Evolutionary conservation across 2,113 vertebrate genomes (phyloP).

Genomic region (Carollia perspicillata): DNA sequence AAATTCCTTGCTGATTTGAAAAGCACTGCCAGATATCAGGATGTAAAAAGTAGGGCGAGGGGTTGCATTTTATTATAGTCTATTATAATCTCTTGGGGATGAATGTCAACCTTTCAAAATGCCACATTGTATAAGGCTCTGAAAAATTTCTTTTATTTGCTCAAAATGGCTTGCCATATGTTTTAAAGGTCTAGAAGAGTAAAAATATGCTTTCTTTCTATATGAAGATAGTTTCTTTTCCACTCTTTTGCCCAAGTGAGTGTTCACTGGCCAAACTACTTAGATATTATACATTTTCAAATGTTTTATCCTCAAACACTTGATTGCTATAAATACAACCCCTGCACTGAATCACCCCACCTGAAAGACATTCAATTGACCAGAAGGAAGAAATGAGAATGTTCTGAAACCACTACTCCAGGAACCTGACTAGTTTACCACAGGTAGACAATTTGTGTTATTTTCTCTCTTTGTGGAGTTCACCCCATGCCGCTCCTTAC

Average conservation of each 20-base stretch:
- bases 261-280: not conserved
- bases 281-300: conserved; percentile 22
- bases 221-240: not conserved
- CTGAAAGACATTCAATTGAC: conserved; percentile 50
- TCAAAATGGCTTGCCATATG: not conserved
- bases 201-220: not conserved
- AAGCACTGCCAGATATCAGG: not conserved
- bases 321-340: conserved; percentile 27
- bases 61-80: not conserved
- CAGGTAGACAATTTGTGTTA: conserved; percentile 61
- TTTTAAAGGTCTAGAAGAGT: conserved; percentile 25
- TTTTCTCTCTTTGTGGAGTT: conserved; percentile 62
- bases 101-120: conserved; percentile 49
- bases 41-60: not conserved
- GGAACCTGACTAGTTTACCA: conserved; percentile 59
- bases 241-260: not conserved
- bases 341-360: not conserved
- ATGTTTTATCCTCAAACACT: conserved; percentile 1
- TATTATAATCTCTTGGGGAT: conserved; percentile 16
- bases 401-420: not conserved
- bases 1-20: conserved; percentile 23
- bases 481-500: conserved; percentile 59
- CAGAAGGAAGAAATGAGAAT: conserved; percentile 14
- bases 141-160: conserved; percentile 16
- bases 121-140: not conserved